Percentiles rank a stretch among this genome's conserved stretches.
phyloP scores from a whole-genome alignment of 2,797 vertebrate genomes.

The Phrynocephalus vlangalii region DNA sequence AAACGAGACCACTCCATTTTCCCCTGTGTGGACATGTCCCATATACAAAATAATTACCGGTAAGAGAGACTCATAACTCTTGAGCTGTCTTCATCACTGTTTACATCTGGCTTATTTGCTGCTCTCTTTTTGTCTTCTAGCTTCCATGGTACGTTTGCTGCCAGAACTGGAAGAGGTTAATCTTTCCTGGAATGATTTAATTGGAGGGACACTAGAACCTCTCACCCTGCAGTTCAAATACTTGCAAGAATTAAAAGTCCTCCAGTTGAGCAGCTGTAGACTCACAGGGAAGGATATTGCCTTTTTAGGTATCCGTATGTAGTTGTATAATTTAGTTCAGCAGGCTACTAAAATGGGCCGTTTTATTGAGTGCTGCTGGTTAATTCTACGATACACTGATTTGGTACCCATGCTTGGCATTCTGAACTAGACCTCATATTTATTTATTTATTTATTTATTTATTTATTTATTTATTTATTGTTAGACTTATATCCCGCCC shows the following conservation, averaged over 20 bases:
- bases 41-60: no score
- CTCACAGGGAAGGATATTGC: conserved; percentile 81
- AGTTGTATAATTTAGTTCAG: conserved; percentile 45
- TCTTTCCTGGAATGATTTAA: conserved; percentile 89
- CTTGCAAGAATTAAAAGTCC: conserved; percentile 76
- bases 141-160: conserved; percentile 80
- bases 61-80: no score
- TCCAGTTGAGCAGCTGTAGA: conserved; percentile 86
- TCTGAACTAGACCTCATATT: neutral
- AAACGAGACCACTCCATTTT: no score
- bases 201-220: conserved; percentile 82
- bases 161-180: conserved; percentile 86
- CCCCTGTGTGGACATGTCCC: no score
- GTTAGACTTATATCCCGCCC: no score
- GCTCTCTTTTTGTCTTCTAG: conserved; percentile 65
- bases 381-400: neutral
- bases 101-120: conserved; percentile 3
- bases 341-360: conserved; percentile 13
- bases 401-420: neutral
- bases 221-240: conserved; percentile 83
- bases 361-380: neutral
- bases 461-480: no score
- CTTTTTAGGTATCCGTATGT: conserved; percentile 80
- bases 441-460: no score
- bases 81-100: neutral